Evolutionary conservation across 2,888 invertebrate genomes (phyloP), one percentile per base, ranked within the genome.

Genomic region (Chymomyza fuscimana): DNA sequence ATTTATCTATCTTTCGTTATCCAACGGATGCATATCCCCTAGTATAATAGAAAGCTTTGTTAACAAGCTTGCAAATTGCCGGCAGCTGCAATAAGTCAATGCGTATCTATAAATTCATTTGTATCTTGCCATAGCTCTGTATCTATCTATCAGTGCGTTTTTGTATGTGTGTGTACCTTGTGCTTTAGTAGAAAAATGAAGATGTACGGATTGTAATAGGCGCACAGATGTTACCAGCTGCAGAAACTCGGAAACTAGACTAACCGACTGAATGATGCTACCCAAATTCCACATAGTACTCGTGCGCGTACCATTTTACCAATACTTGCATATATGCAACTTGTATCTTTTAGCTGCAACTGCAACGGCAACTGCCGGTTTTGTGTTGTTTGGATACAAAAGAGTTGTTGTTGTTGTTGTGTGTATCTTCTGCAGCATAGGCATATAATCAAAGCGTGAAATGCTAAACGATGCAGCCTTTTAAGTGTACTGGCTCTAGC

Each of bases 171-270:
- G 40, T 61, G 63, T 66, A 32, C 1, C 6, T 63, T 65, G 10
- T 29, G 63, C 65, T 68, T 74, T 72, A 73, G 76, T 84, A 76
- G 88, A 82, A 89, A 88, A 90, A 88, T 89, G 88, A 89, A 89
- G 89, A 89, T 89, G 89, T 89, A 90, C 89, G 86, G 82, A 84
- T 80, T 80, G 59, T 71, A 89, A 72, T 82, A 89, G 90, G 90
- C 86, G 87, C 80, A 29, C 90, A 89, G 83, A 74, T 70, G 54
- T 62, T 5, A 1, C 15, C 58, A 78, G 77, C 67, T 68, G 54
- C 76, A 58, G 73, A 63, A 16, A 50, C 32, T 46, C 25, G 22
- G 29, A 65, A 60, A 50, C 60, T 68, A 63, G 80, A 65, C 74
- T 72, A 80, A 46, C 40, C 12, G 12, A 46, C 40, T 46, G 40